A percentile compares a stretch with the other conserved stretches of the same genome.
phyloP scores from a whole-genome alignment of 2,113 vertebrate genomes.

The Clinocottus analis region DNA sequence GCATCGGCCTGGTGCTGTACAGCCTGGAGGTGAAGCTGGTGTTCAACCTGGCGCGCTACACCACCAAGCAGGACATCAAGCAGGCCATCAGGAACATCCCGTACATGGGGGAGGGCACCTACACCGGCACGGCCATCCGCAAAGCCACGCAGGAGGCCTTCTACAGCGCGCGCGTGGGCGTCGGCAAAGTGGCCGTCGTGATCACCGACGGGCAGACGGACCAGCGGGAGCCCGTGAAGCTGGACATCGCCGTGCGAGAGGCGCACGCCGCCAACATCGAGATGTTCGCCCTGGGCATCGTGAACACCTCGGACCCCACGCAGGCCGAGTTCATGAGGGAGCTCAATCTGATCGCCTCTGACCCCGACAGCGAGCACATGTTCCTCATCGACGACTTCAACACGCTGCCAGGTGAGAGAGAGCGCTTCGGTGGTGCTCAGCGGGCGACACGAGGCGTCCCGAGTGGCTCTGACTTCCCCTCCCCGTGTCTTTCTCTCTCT shows the following conservation, averaged over 20 bases:
- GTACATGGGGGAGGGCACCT: constrained; percentile 89
- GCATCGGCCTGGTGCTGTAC: constrained; percentile 89
- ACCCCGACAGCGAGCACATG: constrained; percentile 89
- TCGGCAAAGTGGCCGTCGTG: constrained; percentile 89
- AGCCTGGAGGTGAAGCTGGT: constrained; percentile 87
- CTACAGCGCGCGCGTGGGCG: constrained; percentile 82
- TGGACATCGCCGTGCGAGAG: constrained; percentile 86
- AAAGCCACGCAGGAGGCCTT: constrained; percentile 89
- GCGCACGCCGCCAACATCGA: constrained; percentile 89
- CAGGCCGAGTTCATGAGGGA: constrained; percentile 87
- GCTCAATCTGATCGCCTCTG: constrained; percentile 89
- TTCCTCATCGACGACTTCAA: constrained; percentile 91
- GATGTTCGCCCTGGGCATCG: constrained; percentile 90
- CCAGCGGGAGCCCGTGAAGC: constrained; percentile 87
- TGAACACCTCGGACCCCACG: constrained; percentile 86
- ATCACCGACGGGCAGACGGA: constrained; percentile 90
- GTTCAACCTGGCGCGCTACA: constrained; percentile 85
- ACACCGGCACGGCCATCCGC: constrained; percentile 88
- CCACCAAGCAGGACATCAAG: constrained; percentile 84
- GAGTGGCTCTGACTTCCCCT: background rate
- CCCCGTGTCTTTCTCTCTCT: constrained; percentile 33
- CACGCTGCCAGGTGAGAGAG: constrained; percentile 84
- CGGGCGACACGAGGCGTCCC: background rate
- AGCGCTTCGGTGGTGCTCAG: background rate
- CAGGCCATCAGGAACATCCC: constrained; percentile 86